Conservation (phyloP, 2,113 vertebrate species). For the Cricetomys ansorgei region DNA sequence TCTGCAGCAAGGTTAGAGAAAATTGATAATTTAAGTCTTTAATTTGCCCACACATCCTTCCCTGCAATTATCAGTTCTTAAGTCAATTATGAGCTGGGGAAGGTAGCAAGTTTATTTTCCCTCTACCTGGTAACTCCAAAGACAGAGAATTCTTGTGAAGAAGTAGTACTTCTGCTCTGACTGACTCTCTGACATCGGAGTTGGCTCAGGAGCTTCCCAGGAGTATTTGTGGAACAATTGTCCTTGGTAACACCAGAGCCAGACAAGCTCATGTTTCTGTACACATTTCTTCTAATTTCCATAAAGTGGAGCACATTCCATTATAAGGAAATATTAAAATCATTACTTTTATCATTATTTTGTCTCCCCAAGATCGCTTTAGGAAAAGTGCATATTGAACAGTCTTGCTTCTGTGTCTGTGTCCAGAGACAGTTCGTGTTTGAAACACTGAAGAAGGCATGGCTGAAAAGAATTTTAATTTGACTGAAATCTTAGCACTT, state of each 20-base stretch:
- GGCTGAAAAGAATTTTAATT: too few relatives aligned
- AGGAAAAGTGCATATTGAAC: not conserved
- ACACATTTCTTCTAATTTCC: not conserved
- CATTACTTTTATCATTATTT: not conserved
- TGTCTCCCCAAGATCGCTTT: not conserved
- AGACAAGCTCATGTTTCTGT: rapidly evolving
- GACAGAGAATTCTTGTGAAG: not conserved
- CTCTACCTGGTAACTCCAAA: not conserved
- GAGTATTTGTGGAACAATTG: not conserved
- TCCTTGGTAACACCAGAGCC: not conserved
- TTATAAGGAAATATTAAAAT: not conserved
- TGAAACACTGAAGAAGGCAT: not conserved
- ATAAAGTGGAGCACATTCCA: not conserved
- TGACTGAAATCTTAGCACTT: not conserved
- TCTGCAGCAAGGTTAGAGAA: not conserved
- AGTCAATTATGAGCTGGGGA: not conserved
- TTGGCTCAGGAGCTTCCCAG: not conserved
- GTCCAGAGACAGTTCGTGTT: not conserved
- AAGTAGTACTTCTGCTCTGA: not conserved
- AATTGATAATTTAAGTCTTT: not conserved
- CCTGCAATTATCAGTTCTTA: not conserved
- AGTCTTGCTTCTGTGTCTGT: not conserved
- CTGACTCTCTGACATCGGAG: not conserved
- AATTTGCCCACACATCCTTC: not conserved
- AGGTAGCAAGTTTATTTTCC: not conserved